phyloP scores from a whole-genome alignment of 2,888 invertebrate genomes.

The Scaptodrosophila latifasciaeformis region DNA sequence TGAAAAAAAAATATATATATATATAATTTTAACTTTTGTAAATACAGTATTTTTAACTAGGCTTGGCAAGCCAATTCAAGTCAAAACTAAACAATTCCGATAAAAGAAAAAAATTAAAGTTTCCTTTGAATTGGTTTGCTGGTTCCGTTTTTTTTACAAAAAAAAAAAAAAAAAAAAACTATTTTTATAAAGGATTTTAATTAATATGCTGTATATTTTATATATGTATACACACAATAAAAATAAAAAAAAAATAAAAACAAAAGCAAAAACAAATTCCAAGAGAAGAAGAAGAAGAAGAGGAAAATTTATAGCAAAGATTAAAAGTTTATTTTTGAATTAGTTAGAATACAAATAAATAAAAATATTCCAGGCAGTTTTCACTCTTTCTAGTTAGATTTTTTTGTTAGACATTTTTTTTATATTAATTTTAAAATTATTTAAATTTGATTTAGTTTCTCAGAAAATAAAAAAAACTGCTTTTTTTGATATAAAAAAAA shows the following conservation, averaged over 20 bases:
- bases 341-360: conserved; percentile 3
- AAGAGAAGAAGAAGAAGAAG: conserved; percentile 20
- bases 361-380: conserved; percentile 10
- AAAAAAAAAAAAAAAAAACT: conserved; percentile 17
- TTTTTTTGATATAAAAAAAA: conserved; percentile 40
- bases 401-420: conserved; percentile 9
- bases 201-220: conserved; percentile 46
- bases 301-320: conserved; percentile 8
- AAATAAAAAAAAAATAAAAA: conserved; percentile 37
- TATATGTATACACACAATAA: conserved; percentile 48
- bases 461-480: conserved; percentile 20
- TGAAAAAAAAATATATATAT: not conserved
- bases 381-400: too few relatives aligned
- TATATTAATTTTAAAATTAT: not conserved
- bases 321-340: conserved; percentile 1
- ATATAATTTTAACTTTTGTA: conserved; percentile 54
- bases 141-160: conserved; percentile 1
- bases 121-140: conserved; percentile 4
- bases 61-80: conserved; percentile 29
- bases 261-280: conserved; percentile 44
- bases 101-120: conserved; percentile 2
- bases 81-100: conserved; percentile 28
- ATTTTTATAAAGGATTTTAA: conserved; percentile 60
- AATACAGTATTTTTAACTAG: conserved; percentile 63
- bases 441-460: not conserved